These are phyloP conservation scores for Cerastis rubricosa DNA, from an alignment of 2,888 invertebrate species.

Conservation along the genomic window DNA sequence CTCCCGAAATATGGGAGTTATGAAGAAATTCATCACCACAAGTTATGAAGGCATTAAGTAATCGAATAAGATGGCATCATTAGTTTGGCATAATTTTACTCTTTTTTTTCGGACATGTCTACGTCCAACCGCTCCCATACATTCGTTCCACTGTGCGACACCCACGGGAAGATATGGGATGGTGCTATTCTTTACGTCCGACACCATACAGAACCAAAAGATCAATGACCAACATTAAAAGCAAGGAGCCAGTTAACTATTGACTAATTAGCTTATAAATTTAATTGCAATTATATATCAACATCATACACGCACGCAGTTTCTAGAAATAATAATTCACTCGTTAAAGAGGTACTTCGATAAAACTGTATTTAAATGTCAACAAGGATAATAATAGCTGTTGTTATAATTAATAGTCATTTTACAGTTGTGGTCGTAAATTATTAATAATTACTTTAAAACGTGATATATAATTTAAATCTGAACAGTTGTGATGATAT, in stretches of 20 bases:
- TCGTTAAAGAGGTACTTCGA: constrained; percentile 17
- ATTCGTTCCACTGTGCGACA: no score
- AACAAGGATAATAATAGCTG: constrained; percentile 56
- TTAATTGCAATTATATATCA: constrained; percentile 13
- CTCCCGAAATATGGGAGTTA: no score
- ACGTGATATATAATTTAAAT: constrained; percentile 25
- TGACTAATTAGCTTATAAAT: constrained; percentile 26
- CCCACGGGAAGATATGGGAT: no score
- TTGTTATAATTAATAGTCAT: constrained; percentile 47
- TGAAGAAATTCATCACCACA: no score
- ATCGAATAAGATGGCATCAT: no score
- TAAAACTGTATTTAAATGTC: constrained; percentile 46
- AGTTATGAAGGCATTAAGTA: no score
- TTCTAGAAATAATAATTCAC: constrained; percentile 16
- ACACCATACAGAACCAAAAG: no score
- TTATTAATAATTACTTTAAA: constrained; percentile 38
- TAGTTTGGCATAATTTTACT: no score
- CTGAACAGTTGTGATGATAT: constrained; percentile 8
- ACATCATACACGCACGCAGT: constrained; percentile 13
- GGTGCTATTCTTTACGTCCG: no score
- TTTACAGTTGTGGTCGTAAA: constrained; percentile 38
- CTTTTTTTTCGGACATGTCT: no score
- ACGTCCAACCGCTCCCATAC: no score
- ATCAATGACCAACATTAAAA: background rate
- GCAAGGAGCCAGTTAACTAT: constrained; percentile 9